Evolutionary conservation across 1,140 invertebrate genomes (phyloP), one percentile per base, ranked within the genome.

Genomic region (Linepithema humile): DNA sequence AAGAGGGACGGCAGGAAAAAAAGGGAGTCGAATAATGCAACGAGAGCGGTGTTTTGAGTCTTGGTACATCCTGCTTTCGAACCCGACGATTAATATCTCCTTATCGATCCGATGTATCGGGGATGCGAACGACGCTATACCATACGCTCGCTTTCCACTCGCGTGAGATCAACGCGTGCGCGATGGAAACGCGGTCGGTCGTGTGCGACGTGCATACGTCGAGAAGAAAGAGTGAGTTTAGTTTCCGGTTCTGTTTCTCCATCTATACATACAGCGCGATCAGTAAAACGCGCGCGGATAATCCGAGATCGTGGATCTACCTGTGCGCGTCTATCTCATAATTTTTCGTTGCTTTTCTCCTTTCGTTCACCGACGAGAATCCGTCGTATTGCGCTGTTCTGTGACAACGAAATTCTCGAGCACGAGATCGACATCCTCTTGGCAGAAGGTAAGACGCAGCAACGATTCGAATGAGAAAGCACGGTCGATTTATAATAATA

Each of bases 371-470:
- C 43, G 15, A 74, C 45, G 57, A 23, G 29, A 43, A 55, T 83
- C 43, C 43, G 60, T 77, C 59, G 60, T 65, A 65, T 77, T 62
- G 82, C 84, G 85, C 50, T 64, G 84, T 82, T 75, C 64, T 35
- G 43, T 53, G 35, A 35, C 85, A 77, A 87, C 65, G 65, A 78
- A 48, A 67, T 50, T 72, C 85, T 53, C 55, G 48, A 60, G 55
- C 45, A 20, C 9, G 32, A 64, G 38, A 29, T 43, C 50, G 65
- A 84, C 53, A 87, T 87, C 82, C 82, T 87, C 85, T 67, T 84
- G 48, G 38, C 62, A 32, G 23, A 70, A 69, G 64, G 23, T 55
- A 70, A 80, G 50, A 3, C 48, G 23, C 75, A 55, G 55, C 15
- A 60, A 45, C 74, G 74, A 75, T 29, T 75, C 35, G n/a, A 29